Conservation (phyloP, 2,888 invertebrate species). For the Perizoma affinitatum region DNA sequence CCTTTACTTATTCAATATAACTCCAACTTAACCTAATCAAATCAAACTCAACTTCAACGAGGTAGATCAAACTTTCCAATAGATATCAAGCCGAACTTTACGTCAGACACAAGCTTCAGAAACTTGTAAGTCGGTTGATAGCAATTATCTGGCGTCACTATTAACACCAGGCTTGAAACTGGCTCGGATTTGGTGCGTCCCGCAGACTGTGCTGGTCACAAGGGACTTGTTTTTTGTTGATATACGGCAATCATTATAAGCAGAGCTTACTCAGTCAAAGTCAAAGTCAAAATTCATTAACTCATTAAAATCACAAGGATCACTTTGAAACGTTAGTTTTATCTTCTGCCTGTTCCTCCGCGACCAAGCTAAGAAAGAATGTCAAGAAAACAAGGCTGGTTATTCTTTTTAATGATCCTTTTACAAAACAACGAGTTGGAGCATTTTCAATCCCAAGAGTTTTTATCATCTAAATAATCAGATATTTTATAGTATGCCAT, state of each 20-base stretch:
- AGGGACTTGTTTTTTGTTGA: conserved; percentile 9
- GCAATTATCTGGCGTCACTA: conserved; percentile 34
- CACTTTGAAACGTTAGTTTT: no score
- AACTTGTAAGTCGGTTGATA: conserved; percentile 35
- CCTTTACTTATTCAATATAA: conserved; percentile 3
- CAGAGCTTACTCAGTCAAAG: neutral
- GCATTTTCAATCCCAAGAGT: no score
- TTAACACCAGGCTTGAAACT: conserved; percentile 29
- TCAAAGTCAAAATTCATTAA: no score
- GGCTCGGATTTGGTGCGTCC: conserved; percentile 6
- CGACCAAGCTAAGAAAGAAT: no score
- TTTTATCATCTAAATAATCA: no score
- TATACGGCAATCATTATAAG: conserved; percentile 6
- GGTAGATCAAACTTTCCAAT: conserved; percentile 23
- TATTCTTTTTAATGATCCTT: no score
- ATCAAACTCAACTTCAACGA: conserved; percentile 16
- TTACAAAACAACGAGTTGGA: no score
- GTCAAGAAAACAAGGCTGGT: no score
- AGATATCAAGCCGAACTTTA: conserved; percentile 8
- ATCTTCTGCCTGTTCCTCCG: no score
- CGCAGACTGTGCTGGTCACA: conserved; percentile 2
- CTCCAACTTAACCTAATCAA: conserved; percentile 4
- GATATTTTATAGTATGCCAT: no score
- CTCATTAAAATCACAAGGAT: no score
- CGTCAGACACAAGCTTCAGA: conserved; percentile 13